Evolutionary conservation across 2,113 vertebrate species (phyloP).

Genomic region (Tylochromis polylepis): DNA sequence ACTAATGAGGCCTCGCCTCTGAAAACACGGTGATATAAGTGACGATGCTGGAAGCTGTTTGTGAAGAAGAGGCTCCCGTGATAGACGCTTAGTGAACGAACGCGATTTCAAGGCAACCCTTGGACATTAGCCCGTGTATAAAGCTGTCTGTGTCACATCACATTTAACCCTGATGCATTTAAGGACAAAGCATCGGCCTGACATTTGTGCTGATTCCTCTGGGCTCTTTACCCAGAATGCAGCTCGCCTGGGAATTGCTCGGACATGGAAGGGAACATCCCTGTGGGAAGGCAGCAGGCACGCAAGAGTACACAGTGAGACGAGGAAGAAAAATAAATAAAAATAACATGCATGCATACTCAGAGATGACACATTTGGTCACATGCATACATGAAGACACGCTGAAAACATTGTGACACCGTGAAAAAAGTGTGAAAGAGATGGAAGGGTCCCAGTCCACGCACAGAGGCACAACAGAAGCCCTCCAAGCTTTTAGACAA

Average conservation of each 20-base stretch:
- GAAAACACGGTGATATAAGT: neutral
- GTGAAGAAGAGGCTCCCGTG: neutral
- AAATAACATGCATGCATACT: neutral
- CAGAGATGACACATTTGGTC: neutral
- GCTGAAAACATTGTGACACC: neutral
- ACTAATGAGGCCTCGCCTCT: neutral
- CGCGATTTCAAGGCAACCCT: neutral
- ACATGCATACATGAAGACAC: neutral
- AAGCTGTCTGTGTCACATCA: constrained; percentile 13
- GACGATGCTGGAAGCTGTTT: neutral
- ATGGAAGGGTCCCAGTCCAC: neutral
- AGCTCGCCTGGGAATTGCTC: neutral
- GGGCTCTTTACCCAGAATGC: constrained; percentile 16
- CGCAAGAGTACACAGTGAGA: neutral
- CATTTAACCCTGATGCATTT: constrained; percentile 27
- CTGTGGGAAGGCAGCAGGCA: constrained; percentile 19
- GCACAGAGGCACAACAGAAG: neutral
- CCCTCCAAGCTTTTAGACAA: neutral
- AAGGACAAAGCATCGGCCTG: constrained; percentile 32
- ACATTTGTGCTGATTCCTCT: constrained; percentile 39
- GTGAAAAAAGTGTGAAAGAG: neutral
- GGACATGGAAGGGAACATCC: constrained; percentile 43
- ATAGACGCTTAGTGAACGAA: neutral
- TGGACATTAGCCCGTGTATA: neutral
- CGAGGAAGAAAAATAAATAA: neutral